A percentile compares a stretch with the other conserved stretches of the same genome.
Conservation (phyloP, 2,797 vertebrate genomes). For the Hippopotamyrus pictus region DNA sequence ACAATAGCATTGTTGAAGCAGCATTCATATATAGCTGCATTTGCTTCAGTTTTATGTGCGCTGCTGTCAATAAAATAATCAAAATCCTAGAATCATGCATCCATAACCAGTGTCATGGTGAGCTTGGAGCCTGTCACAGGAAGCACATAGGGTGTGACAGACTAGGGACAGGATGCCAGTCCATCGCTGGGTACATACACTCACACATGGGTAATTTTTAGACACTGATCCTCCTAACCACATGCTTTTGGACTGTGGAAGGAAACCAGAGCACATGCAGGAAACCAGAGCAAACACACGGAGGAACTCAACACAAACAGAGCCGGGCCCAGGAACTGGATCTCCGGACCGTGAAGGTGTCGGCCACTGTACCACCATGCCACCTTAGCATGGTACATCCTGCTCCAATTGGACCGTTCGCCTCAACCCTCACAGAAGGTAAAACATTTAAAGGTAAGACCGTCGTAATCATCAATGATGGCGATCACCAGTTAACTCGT, state of each 20-base stretch:
- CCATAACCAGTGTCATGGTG: background rate
- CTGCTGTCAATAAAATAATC: background rate
- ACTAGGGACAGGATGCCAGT: slow-evolving; percentile 4
- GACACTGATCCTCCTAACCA: background rate
- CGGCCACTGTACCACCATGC: background rate
- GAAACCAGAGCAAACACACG: background rate
- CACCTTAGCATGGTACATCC: background rate
- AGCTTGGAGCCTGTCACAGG: background rate
- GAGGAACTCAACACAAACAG: background rate
- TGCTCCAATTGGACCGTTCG: background rate
- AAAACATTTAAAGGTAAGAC: background rate
- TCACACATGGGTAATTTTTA: slow-evolving; percentile 2
- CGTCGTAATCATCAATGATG: background rate
- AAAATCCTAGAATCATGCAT: background rate
- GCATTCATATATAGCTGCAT: background rate
- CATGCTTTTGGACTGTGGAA: background rate
- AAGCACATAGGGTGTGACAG: background rate
- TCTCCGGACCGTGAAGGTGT: background rate
- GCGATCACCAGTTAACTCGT: background rate
- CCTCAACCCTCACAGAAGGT: background rate
- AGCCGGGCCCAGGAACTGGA: background rate
- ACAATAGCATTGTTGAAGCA: background rate
- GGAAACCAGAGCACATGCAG: background rate
- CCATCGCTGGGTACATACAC: background rate
- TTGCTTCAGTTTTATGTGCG: background rate